Percentiles rank a stretch among this genome's conserved stretches.
phyloP scores from a whole-genome alignment of 1,140 invertebrate genomes.

The Ylistrum balloti region DNA sequence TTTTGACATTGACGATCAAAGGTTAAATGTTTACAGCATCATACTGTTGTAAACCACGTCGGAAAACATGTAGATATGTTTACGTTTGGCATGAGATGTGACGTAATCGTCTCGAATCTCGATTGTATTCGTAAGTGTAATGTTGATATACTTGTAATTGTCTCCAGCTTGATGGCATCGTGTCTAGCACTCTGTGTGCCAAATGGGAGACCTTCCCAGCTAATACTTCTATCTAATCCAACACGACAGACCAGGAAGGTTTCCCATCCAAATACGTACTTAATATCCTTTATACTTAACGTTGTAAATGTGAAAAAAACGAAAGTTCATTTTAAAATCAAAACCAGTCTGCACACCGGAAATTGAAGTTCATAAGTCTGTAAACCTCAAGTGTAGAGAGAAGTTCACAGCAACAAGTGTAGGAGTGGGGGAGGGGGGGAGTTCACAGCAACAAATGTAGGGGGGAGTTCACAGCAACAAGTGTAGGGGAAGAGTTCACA shows the following conservation, averaged over 20 bases:
- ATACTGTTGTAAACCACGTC: background rate
- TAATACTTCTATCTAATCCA: too few relatives aligned
- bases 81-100: background rate
- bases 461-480: too few relatives aligned
- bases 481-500: too few relatives aligned
- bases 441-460: too few relatives aligned
- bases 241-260: background rate
- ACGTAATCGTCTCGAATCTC: background rate
- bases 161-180: background rate
- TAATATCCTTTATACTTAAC: too few relatives aligned
- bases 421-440: too few relatives aligned
- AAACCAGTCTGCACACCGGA: too few relatives aligned
- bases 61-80: background rate
- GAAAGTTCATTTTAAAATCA: too few relatives aligned
- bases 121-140: background rate
- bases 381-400: too few relatives aligned
- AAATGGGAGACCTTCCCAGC: constrained; percentile 21
- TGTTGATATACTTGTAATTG: constrained; percentile 2
- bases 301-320: too few relatives aligned
- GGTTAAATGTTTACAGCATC: background rate
- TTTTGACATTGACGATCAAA: background rate
- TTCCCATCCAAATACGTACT: background rate
- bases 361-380: too few relatives aligned
- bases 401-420: too few relatives aligned
- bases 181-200: background rate